phyloP scores from a whole-genome alignment of 2,888 invertebrate genomes.

The Ligdia adustata region DNA sequence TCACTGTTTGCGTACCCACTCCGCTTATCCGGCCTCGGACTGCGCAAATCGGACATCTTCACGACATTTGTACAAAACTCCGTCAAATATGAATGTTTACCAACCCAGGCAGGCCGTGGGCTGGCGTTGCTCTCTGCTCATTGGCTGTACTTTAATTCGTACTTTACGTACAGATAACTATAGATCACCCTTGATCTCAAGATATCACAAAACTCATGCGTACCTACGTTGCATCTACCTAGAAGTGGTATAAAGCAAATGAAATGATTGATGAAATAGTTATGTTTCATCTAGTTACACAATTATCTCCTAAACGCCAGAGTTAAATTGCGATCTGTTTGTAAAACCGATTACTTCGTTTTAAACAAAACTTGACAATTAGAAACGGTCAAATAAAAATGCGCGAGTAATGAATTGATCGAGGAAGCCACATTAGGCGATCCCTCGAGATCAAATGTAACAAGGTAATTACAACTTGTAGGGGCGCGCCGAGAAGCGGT shows the following conservation, averaged over 20 bases:
- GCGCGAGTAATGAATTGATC: conserved; percentile 36
- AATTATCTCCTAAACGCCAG: too few species aligned
- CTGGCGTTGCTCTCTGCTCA: not conserved
- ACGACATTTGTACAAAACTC: conserved; percentile 10
- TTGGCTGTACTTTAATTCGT: conserved; percentile 5
- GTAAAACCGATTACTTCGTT: too few species aligned
- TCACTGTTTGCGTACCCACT: conserved; percentile 48
- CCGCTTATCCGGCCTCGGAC: conserved; percentile 46
- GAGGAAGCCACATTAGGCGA: conserved; percentile 43
- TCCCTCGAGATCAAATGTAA: conserved; percentile 56
- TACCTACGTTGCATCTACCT: too few species aligned
- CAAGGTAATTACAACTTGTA: conserved; percentile 63
- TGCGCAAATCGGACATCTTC: conserved; percentile 49
- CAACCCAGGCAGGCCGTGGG: not conserved
- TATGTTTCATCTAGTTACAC: too few species aligned
- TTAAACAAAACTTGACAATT: not conserved
- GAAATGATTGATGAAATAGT: too few species aligned
- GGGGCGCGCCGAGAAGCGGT: conserved; percentile 58
- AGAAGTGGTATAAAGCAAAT: too few species aligned
- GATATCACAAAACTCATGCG: too few species aligned
- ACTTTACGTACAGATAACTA: not conserved
- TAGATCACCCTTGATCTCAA: too few species aligned
- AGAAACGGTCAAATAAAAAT: conserved; percentile 13
- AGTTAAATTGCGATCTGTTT: too few species aligned
- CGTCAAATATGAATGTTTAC: not conserved